A percentile compares a stretch with the other conserved stretches of the same genome.
phyloP scores from a whole-genome alignment of 2,113 vertebrate species.

The Danionella cerebrum region DNA sequence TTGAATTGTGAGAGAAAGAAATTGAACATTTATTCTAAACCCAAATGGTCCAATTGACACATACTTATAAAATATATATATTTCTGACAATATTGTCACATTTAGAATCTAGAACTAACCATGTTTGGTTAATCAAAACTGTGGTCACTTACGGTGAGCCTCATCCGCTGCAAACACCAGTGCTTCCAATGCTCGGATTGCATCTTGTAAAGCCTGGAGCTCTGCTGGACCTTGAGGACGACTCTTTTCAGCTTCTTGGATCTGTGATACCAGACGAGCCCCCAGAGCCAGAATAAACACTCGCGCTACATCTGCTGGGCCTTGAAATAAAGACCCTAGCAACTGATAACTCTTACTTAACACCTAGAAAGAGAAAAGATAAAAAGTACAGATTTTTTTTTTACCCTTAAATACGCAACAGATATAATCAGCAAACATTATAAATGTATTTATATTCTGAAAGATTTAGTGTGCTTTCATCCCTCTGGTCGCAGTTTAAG shows the following conservation, averaged over 20 bases:
- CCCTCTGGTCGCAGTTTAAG: too few species aligned
- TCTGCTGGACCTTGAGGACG: slow-evolving; percentile 75
- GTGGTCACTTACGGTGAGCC: slow-evolving; percentile 61
- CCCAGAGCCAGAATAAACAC: slow-evolving; percentile 79
- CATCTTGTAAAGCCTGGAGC: slow-evolving; percentile 77
- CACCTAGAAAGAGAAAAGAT: slow-evolving; percentile 57
- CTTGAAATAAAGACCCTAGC: slow-evolving; percentile 80
- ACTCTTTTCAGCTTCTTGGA: slow-evolving; percentile 72
- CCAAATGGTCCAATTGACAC: too few species aligned
- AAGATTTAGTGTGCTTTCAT: too few species aligned
- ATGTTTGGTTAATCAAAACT: not conserved
- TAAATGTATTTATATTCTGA: too few species aligned
- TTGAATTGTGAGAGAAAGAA: too few species aligned
- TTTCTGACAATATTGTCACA: too few species aligned
- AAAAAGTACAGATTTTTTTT: too few species aligned
- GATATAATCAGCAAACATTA: not conserved
- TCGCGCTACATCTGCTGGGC: slow-evolving; percentile 64
- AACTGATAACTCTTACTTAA: slow-evolving; percentile 77
- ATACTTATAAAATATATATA: too few species aligned
- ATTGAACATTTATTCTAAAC: too few species aligned
- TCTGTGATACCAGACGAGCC: slow-evolving; percentile 65
- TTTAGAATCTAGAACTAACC: too few species aligned
- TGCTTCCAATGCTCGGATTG: slow-evolving; percentile 69
- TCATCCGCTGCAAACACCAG: slow-evolving; percentile 74
- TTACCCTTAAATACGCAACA: too few species aligned